Evolutionary conservation across 2,797 vertebrate species (phyloP).

Genomic region (Onychomys leucogaster): DNA sequence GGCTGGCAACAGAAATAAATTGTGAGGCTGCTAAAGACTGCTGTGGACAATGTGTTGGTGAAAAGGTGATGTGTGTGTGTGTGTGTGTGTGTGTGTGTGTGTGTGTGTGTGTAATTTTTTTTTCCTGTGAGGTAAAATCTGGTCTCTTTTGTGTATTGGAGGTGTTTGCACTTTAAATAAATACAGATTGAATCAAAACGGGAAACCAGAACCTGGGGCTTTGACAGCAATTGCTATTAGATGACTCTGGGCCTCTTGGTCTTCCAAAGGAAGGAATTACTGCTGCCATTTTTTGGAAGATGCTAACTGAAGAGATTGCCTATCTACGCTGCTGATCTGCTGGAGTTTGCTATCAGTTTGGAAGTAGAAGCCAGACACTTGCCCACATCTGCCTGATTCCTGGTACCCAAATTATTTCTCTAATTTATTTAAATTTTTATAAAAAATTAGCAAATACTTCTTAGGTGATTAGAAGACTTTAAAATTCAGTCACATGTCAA

Average conservation of each 20-base stretch:
- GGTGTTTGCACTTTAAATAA: slow-evolving; percentile 24
- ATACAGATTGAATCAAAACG: slow-evolving; percentile 1
- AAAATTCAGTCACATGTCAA: neutral
- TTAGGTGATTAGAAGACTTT: neutral
- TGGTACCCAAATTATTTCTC: neutral
- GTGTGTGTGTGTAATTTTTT: no score
- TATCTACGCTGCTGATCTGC: neutral
- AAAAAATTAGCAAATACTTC: neutral
- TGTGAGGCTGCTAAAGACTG: neutral
- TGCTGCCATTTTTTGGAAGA: neutral
- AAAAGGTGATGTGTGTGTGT: neutral
- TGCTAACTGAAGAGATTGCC: neutral
- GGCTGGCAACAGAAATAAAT: slow-evolving; percentile 42
- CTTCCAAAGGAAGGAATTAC: neutral
- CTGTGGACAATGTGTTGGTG: slow-evolving; percentile 15
- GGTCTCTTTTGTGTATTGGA: slow-evolving; percentile 7
- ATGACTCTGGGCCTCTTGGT: neutral
- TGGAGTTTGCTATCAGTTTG: neutral
- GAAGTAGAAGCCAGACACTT: neutral
- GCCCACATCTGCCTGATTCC: neutral
- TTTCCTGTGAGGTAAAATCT: slow-evolving; percentile 43
- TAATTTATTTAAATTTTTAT: neutral
- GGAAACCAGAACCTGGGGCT: neutral
- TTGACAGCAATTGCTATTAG: slow-evolving; percentile 14
- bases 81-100: no score